Percentiles rank a stretch among this genome's conserved stretches.
phyloP scores from a whole-genome alignment of 1,140 invertebrate species.

The Panulirus ornatus region DNA sequence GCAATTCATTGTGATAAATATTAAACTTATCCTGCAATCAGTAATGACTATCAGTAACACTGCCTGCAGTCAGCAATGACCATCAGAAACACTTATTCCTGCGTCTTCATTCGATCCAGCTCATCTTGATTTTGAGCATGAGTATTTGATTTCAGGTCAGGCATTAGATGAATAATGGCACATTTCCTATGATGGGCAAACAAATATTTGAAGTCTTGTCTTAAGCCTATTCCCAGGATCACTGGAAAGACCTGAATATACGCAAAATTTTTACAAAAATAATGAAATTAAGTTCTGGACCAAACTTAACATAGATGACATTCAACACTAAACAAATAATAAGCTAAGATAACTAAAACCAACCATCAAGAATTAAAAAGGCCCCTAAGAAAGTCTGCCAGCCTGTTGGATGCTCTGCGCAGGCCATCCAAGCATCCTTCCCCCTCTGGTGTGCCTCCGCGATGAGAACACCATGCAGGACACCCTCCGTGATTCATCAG shows the following conservation, averaged over 20 bases:
- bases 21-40: slow-evolving; percentile 16
- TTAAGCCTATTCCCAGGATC: slow-evolving; percentile 19
- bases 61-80: neutral
- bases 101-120: slow-evolving; percentile 43
- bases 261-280: slow-evolving; percentile 59
- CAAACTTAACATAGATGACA: slow-evolving; percentile 59
- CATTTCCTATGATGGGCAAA: slow-evolving; percentile 46
- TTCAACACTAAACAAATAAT: slow-evolving; percentile 69
- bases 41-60: slow-evolving; percentile 23
- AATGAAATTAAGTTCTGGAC: slow-evolving; percentile 25
- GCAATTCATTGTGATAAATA: slow-evolving; percentile 18
- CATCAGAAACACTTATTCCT: slow-evolving; percentile 43
- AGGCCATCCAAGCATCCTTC: slow-evolving; percentile 68
- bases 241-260: slow-evolving; percentile 44
- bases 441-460: slow-evolving; percentile 37
- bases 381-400: slow-evolving; percentile 69
- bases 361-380: slow-evolving; percentile 73
- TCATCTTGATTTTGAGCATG: slow-evolving; percentile 68
- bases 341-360: slow-evolving; percentile 68
- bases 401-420: slow-evolving; percentile 69
- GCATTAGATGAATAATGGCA: slow-evolving; percentile 62
- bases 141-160: slow-evolving; percentile 68
- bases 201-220: slow-evolving; percentile 28
- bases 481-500: slow-evolving; percentile 66
- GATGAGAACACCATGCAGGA: slow-evolving; percentile 67